Conservation (phyloP, 2,797 vertebrate genomes). For the Ciconia nigra region DNA sequence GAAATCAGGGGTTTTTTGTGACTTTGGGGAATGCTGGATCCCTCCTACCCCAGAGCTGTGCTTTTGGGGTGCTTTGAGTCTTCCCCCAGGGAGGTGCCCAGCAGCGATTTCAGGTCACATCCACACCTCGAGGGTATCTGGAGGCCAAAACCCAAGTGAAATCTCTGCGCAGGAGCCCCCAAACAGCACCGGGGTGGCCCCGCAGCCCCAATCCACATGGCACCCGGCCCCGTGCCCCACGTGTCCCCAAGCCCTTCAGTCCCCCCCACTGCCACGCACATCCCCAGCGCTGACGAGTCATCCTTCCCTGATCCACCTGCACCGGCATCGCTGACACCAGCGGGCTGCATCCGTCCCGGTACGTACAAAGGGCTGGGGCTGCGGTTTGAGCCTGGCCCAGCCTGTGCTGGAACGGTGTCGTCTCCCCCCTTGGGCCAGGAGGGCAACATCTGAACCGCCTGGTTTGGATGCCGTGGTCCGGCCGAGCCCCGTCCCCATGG, state of each 20-base stretch:
- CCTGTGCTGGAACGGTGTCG: accelerated
- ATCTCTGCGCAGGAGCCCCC: neutral
- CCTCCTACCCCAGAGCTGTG: neutral
- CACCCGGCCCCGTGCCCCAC: accelerated
- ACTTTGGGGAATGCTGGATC: neutral
- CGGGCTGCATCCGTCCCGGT: accelerated
- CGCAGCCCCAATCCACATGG: accelerated
- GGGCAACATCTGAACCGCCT: accelerated
- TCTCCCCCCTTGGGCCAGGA: neutral
- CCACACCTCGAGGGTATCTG: accelerated
- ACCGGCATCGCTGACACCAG: accelerated
- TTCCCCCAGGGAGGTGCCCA: neutral
- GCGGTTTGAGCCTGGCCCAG: neutral
- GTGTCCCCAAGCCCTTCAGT: accelerated
- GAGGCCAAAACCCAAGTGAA: neutral
- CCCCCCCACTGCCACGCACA: accelerated
- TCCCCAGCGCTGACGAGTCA: neutral
- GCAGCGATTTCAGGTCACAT: accelerated
- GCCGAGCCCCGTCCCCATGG: accelerated
- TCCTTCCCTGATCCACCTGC: neutral
- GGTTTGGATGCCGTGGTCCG: neutral
- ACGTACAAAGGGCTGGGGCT: accelerated
- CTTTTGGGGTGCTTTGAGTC: neutral
- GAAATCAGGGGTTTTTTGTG: neutral
- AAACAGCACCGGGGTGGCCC: accelerated